Conservation (phyloP, 2,797 vertebrate genomes). For the Mus spretus region DNA sequence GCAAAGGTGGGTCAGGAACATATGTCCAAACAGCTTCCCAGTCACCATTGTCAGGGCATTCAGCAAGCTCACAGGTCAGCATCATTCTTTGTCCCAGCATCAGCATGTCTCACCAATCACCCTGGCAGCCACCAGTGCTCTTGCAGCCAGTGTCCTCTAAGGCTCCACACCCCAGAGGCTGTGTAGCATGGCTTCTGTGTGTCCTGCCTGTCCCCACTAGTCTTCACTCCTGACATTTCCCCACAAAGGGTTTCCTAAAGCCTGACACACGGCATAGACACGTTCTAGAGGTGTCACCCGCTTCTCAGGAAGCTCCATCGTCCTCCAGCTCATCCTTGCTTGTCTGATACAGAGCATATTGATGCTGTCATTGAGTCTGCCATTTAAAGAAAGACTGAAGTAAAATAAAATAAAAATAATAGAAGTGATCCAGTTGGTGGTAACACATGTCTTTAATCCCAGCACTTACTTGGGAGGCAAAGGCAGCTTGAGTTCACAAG, state of each 20-base stretch:
- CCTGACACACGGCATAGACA: not conserved
- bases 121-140: too few species aligned
- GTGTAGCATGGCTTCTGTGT: not conserved
- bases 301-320: not conserved
- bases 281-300: not conserved
- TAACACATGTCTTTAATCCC: not conserved
- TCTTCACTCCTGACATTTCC: conserved; percentile 10
- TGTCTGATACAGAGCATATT: not conserved
- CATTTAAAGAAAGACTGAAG: not conserved
- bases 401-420: not conserved
- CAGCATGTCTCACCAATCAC: too few species aligned
- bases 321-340: not conserved
- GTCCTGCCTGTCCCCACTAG: not conserved
- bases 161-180: not conserved
- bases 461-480: not conserved
- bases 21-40: too few species aligned
- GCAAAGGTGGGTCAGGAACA: too few species aligned
- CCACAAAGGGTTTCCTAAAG: conserved; percentile 50
- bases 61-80: too few species aligned
- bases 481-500: not conserved
- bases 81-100: too few species aligned
- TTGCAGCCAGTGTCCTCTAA: not conserved
- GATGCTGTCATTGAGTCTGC: conserved; percentile 9
- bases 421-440: not conserved
- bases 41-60: too few species aligned